phyloP scores from a whole-genome alignment of 2,113 vertebrate genomes.

The Eptesicus fuscus region DNA sequence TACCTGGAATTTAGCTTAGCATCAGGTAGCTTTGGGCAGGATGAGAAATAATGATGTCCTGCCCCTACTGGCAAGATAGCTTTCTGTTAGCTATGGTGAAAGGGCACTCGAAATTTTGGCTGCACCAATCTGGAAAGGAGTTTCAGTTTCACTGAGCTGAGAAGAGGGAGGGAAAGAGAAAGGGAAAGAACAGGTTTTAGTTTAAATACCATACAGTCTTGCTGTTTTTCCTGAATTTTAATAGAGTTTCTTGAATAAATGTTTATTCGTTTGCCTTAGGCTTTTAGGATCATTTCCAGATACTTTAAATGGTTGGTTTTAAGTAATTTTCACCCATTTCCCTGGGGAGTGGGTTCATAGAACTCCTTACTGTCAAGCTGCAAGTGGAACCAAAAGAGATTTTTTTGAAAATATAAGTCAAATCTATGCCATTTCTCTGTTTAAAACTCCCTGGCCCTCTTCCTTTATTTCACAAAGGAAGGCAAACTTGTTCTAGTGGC shows the following conservation, averaged over 20 bases:
- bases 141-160: not conserved
- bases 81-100: not conserved
- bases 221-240: not conserved
- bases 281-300: not conserved
- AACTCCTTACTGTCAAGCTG: not conserved
- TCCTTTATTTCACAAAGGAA: not conserved
- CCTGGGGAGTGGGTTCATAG: not conserved
- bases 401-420: not conserved
- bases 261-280: not conserved
- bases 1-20: not conserved
- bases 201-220: not conserved
- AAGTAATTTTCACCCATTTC: not conserved
- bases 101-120: not conserved
- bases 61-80: not conserved
- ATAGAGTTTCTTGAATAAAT: conserved; percentile 22
- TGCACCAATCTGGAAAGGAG: not conserved
- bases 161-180: not conserved
- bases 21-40: not conserved
- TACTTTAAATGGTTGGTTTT: not conserved
- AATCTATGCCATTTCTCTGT: not conserved
- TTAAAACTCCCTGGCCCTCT: not conserved
- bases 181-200: not conserved
- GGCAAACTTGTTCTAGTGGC: not conserved
- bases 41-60: not conserved
- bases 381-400: not conserved